Evolutionary conservation across 2,113 vertebrate genomes (phyloP).

Genomic region (Xenopus tropicalis): DNA sequence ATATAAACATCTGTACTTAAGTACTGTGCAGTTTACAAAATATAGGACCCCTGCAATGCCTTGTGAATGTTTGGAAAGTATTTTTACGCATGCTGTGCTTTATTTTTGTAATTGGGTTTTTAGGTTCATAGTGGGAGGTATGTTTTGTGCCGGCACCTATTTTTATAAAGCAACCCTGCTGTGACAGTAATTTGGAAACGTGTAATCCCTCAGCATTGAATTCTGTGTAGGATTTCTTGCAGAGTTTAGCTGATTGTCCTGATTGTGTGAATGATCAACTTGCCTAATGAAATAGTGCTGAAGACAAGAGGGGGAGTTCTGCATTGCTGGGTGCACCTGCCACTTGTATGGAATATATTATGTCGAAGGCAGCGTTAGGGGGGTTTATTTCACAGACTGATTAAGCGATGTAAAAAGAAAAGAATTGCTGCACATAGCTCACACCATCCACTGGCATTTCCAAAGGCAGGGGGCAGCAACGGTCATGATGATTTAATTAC

Average conservation of each 20-base stretch:
- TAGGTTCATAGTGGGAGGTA: slow-evolving; percentile 45
- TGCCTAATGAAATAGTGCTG: slow-evolving; percentile 42
- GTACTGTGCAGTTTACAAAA: slow-evolving; percentile 43
- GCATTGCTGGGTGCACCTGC: slow-evolving; percentile 26
- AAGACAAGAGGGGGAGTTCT: slow-evolving; percentile 21
- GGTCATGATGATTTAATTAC: too few relatives aligned
- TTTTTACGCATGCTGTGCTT: slow-evolving; percentile 42
- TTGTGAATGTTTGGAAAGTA: slow-evolving; percentile 34
- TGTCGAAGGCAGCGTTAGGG: not conserved
- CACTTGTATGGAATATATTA: slow-evolving; percentile 24
- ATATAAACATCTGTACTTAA: slow-evolving; percentile 41
- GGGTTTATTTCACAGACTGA: slow-evolving; percentile 7
- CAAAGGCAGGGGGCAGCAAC: too few relatives aligned
- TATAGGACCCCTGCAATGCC: slow-evolving; percentile 37
- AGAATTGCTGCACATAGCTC: not conserved
- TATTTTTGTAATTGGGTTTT: slow-evolving; percentile 47
- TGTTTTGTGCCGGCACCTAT: slow-evolving; percentile 45
- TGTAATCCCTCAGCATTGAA: slow-evolving; percentile 44
- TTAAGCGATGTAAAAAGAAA: not conserved
- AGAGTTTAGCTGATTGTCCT: slow-evolving; percentile 42
- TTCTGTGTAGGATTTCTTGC: slow-evolving; percentile 44
- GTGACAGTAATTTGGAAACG: slow-evolving; percentile 45
- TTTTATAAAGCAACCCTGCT: slow-evolving; percentile 44
- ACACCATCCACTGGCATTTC: too few relatives aligned
- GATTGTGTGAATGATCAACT: slow-evolving; percentile 44